These are phyloP conservation scores for Eilema caniola DNA, from an alignment of 2,888 invertebrate genomes.

Conservation along the genomic window DNA sequence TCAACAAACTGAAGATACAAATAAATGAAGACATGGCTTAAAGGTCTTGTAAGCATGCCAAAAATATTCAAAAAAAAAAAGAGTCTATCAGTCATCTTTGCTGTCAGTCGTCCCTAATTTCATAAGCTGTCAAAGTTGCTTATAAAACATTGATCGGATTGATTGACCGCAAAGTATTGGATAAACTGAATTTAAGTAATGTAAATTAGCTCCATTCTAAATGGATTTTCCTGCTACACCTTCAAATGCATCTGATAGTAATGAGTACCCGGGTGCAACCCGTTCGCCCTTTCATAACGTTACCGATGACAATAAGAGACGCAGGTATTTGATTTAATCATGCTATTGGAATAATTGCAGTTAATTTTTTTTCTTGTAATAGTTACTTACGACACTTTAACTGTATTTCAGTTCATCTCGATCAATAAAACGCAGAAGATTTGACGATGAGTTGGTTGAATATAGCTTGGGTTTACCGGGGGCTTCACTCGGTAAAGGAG, in stretches of 20 bases:
- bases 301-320: slow-evolving; percentile 80
- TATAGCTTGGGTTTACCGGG: slow-evolving; percentile 92
- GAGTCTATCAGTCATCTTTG: no score
- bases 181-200: not conserved
- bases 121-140: no score
- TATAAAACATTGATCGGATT: not conserved
- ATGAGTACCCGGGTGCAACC: slow-evolving; percentile 74
- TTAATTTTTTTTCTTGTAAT: not conserved
- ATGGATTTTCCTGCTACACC: slow-evolving; percentile 82
- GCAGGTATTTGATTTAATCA: slow-evolving; percentile 69
- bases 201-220: slow-evolving; percentile 3
- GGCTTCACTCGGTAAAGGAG: slow-evolving; percentile 80
- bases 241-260: slow-evolving; percentile 77
- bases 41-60: no score
- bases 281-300: slow-evolving; percentile 70
- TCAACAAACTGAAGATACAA: no score
- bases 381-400: not conserved
- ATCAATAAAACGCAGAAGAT: slow-evolving; percentile 97
- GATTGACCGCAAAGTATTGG: not conserved
- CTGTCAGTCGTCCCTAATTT: no score
- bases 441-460: slow-evolving; percentile 99
- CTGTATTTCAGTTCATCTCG: slow-evolving; percentile 92
- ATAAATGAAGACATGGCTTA: no score
- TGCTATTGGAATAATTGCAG: not conserved
- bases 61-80: no score